These are phyloP conservation scores for Acleris literana DNA, from an alignment of 2,888 invertebrate species.

Conservation along the genomic window DNA sequence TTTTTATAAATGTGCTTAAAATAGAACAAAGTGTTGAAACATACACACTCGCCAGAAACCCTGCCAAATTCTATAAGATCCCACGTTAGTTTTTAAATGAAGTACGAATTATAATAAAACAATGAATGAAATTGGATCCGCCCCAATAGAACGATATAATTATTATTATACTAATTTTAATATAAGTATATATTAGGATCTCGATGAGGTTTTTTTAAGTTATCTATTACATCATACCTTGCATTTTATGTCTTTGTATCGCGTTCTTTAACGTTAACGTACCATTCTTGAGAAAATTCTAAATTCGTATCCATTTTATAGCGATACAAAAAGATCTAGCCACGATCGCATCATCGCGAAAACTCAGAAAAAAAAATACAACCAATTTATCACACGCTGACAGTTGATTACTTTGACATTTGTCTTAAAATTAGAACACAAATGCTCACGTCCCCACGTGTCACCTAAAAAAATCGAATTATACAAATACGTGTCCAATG, in stretches of 20 bases:
- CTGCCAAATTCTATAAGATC: background rate
- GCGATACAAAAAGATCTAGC: too few relatives aligned
- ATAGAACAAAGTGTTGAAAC: background rate
- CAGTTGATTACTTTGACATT: background rate
- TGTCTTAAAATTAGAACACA: background rate
- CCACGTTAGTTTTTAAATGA: background rate
- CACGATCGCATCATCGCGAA: too few relatives aligned
- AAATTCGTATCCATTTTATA: too few relatives aligned
- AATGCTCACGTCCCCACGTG: background rate
- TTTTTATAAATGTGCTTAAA: background rate
- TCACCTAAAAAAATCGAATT: slow-evolving; percentile 10
- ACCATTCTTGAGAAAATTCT: too few relatives aligned
- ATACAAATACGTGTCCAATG: slow-evolving; percentile 23
- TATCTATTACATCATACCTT: too few relatives aligned
- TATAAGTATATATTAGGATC: too few relatives aligned
- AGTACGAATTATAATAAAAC: background rate
- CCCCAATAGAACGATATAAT: too few relatives aligned
- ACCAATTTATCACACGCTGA: background rate
- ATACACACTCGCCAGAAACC: background rate
- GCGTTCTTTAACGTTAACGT: too few relatives aligned
- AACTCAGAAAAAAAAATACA: too few relatives aligned
- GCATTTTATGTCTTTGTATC: too few relatives aligned
- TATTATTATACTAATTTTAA: too few relatives aligned
- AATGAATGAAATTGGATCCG: background rate
- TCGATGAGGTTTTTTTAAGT: too few relatives aligned